Evolutionary conservation across 2,797 vertebrate species (phyloP), one percentile per base, ranked within the genome.

Genomic region (Enteromius viviparus): DNA sequence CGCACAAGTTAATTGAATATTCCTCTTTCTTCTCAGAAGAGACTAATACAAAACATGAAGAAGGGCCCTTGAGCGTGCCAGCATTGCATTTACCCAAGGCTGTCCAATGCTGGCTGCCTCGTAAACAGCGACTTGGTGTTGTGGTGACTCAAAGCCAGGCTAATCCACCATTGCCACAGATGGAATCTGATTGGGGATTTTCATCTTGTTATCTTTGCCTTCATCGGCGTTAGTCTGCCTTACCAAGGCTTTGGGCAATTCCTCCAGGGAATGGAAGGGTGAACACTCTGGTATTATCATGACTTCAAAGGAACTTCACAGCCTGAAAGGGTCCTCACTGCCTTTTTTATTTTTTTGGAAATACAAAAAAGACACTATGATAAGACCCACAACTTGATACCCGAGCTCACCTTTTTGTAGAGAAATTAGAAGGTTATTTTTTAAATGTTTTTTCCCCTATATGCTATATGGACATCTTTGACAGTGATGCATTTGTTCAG

Each of bases 271-370:
- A 55, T 14, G 37, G 45, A 72, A 68, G 65, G 78, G 76, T 80
- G 71, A 80, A 77, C 45, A 32, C 78, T 32, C 32, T 79, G 37
- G 42, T 72, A 85, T 71, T 85, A 85, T 77, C 80, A 81, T 81
- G 74, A 87, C 82, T 84, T 85, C 79, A 87, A 86, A 87, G 82
- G 26, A 47, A 65, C 62, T 78, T 78, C 47, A 70, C 66, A 72
- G 81, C 47, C 66, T 77, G 51, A 80, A 75, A 77, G 14, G 68
- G 68, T 69, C 78, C 12, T 60, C 51, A 17, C 82, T 84, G 76
- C 81, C 64, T 84, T 17, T 17, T 74, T 81, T 69, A 71, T 82
- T 55, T 2, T 34, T 45, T 45, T 45, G 40, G 8, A 42, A 42
- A 53, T 21, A 53, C 7, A 53, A 7, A 55, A n/a, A 55, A 55